Percentiles rank a stretch among this genome's conserved stretches.
Conservation (phyloP, 2,888 invertebrate genomes). For the Andrena minutula region DNA sequence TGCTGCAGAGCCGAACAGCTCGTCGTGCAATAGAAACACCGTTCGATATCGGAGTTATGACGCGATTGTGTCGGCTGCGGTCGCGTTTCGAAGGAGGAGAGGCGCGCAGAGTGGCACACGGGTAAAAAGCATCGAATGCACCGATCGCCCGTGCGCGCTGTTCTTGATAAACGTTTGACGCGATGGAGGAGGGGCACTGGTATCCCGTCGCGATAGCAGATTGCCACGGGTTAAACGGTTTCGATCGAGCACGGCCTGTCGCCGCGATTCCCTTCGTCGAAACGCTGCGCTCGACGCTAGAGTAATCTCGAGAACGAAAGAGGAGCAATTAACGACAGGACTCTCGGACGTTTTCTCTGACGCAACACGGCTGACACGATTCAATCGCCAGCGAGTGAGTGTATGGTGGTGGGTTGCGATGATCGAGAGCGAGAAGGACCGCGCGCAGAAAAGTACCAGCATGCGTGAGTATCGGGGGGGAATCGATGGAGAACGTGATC, state of each 20-base stretch:
- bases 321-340: conserved; percentile 8
- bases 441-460: conserved; percentile 31
- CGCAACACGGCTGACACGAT: conserved; percentile 14
- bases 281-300: neutral
- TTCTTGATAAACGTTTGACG: conserved; percentile 38
- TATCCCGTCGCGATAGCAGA: conserved; percentile 34
- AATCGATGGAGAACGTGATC: neutral
- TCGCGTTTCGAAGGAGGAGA: neutral
- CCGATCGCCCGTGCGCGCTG: conserved; percentile 1
- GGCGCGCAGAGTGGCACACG: neutral
- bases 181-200: conserved; percentile 6
- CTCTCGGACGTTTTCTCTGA: conserved; percentile 1
- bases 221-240: conserved; percentile 11
- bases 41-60: neutral
- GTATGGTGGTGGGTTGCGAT: conserved; percentile 24
- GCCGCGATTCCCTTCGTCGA: conserved; percentile 17
- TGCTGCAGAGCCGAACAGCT: neutral
- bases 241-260: conserved; percentile 5
- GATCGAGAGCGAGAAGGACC: conserved; percentile 50
- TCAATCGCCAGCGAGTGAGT: conserved; percentile 8
- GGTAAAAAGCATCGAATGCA: conserved; percentile 36
- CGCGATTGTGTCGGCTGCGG: neutral
- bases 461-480: conserved; percentile 40
- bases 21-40: neutral
- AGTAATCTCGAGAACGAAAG: neutral